phyloP scores from a whole-genome alignment of 2,113 vertebrate species.

The Eudorcas thomsonii region DNA sequence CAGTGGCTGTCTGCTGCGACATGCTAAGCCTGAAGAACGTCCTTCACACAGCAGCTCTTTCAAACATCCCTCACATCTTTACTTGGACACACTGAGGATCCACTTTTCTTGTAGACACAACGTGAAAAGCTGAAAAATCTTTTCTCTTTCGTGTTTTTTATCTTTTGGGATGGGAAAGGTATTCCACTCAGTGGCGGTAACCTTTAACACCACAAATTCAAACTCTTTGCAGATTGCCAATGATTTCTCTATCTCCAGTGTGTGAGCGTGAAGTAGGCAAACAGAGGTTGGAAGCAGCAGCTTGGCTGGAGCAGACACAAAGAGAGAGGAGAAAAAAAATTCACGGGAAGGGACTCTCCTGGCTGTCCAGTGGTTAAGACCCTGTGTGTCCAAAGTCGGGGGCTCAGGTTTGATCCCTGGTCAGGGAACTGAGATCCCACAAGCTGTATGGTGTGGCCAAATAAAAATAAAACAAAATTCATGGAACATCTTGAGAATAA shows the following conservation, averaged over 20 bases:
- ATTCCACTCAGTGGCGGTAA: background rate
- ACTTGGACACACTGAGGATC: constrained; percentile 32
- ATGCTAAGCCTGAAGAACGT: background rate
- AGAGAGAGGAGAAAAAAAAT: background rate
- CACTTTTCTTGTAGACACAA: constrained; percentile 1
- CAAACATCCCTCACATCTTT: background rate
- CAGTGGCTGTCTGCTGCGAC: fast-evolving
- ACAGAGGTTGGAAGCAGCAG: background rate
- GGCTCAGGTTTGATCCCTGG: background rate
- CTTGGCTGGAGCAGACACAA: background rate
- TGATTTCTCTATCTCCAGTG: background rate
- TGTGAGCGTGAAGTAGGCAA: background rate
- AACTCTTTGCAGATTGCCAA: background rate
- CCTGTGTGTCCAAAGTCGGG: background rate
- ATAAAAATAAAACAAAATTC: background rate
- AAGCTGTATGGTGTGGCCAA: background rate
- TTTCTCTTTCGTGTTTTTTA: constrained; percentile 31
- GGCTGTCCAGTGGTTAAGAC: background rate
- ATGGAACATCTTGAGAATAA: background rate
- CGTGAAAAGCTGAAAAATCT: background rate
- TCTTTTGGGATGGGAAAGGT: background rate
- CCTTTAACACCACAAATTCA: background rate
- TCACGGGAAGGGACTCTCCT: background rate
- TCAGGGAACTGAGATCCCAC: background rate
- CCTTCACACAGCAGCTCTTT: background rate